phyloP scores from a whole-genome alignment of 2,113 vertebrate species.

The Alligator mississippiensis region DNA sequence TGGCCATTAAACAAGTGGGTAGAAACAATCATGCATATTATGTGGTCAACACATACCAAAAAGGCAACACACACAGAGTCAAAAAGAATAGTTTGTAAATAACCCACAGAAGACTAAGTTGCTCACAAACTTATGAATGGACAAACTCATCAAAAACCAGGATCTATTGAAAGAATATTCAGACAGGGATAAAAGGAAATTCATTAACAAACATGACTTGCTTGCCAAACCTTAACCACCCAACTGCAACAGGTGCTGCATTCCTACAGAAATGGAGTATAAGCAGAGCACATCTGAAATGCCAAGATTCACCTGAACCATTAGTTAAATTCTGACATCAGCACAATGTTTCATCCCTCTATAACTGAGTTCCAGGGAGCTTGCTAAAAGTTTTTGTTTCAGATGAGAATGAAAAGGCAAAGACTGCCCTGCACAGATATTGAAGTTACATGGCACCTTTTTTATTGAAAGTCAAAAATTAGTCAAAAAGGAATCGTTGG shows the following conservation, averaged over 20 bases:
- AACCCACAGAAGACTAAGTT: background rate
- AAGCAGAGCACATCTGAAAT: background rate
- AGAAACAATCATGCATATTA: conserved; percentile 3
- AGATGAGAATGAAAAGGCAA: conserved; percentile 16
- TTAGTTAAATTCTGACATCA: background rate
- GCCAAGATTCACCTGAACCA: background rate
- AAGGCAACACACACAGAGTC: background rate
- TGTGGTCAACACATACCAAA: background rate
- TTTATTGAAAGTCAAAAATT: conserved; percentile 9
- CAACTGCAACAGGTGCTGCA: fast-evolving
- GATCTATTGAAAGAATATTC: conserved; percentile 26
- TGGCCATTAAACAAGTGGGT: background rate
- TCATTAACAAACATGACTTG: conserved; percentile 30
- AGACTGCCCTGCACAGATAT: background rate
- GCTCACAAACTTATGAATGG: conserved; percentile 22
- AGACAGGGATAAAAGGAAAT: conserved; percentile 26
- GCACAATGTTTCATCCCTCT: background rate
- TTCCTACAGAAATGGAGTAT: background rate
- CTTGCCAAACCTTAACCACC: conserved; percentile 37
- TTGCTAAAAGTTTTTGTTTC: background rate
- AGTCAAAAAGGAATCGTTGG: background rate
- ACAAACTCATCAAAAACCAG: conserved; percentile 17
- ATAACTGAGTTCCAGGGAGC: background rate
- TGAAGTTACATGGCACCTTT: background rate
- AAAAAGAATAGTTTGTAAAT: conserved; percentile 32